Conservation (phyloP, 2,113 vertebrate genomes). For the Lutjanus erythropterus region DNA sequence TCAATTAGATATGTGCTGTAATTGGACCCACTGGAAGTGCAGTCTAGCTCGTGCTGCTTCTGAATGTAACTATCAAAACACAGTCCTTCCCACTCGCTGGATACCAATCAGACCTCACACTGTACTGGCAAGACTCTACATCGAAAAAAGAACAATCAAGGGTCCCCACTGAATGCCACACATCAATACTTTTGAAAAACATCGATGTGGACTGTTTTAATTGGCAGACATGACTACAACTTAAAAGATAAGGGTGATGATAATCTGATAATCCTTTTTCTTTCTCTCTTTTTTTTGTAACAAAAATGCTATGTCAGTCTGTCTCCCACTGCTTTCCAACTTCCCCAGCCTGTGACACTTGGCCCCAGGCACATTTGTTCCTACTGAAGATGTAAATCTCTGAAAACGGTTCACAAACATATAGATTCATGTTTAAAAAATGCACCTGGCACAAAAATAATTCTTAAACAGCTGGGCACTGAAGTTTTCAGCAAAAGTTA, state of each 20-base stretch:
- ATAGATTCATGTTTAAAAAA: not conserved
- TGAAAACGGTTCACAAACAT: not conserved
- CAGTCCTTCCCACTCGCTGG: slow-evolving; percentile 9
- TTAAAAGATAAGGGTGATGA: not conserved
- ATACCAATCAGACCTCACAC: slow-evolving; percentile 25
- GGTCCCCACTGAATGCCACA: not conserved
- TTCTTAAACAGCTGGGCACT: too few relatives aligned
- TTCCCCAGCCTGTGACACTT: not conserved
- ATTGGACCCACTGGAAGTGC: slow-evolving; percentile 52
- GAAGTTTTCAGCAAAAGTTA: too few relatives aligned
- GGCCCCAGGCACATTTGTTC: not conserved
- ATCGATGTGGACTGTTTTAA: not conserved
- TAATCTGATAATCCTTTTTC: too few relatives aligned
- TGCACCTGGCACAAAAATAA: not conserved
- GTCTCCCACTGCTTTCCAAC: not conserved
- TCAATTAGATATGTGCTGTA: slow-evolving; percentile 65
- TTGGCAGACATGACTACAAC: not conserved
- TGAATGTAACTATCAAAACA: slow-evolving; percentile 40
- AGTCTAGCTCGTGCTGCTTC: slow-evolving; percentile 40
- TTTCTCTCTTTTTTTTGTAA: too few relatives aligned
- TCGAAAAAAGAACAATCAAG: slow-evolving; percentile 2
- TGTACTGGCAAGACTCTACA: slow-evolving; percentile 6
- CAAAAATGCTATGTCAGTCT: not conserved
- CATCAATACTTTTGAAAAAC: not conserved
- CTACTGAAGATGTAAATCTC: not conserved